A percentile compares a stretch with the other conserved stretches of the same genome.
phyloP scores from a whole-genome alignment of 1,140 invertebrate species.

The Caenorhabditis inopinata region DNA sequence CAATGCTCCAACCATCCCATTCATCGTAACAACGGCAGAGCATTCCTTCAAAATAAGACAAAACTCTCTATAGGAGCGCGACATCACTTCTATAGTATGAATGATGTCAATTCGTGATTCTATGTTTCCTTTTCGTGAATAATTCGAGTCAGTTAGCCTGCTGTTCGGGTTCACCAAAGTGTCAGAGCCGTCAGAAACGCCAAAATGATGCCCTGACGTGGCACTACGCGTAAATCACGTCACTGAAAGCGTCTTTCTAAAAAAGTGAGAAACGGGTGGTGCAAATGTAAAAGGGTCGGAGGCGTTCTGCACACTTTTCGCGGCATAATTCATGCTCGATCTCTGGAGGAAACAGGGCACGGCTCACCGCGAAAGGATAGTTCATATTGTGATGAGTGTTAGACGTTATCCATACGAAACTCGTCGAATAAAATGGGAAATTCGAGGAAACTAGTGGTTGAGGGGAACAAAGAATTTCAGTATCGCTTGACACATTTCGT shows the following conservation, averaged over 20 bases:
- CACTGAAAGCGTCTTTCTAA: neutral
- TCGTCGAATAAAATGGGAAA: neutral
- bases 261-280: neutral
- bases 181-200: too few relatives aligned
- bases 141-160: too few relatives aligned
- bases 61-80: too few relatives aligned
- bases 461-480: neutral
- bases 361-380: constrained; percentile 5
- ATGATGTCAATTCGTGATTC: too few relatives aligned
- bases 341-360: constrained; percentile 28
- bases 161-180: too few relatives aligned
- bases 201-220: too few relatives aligned
- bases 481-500: constrained; percentile 12
- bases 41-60: too few relatives aligned
- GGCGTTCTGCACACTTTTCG: neutral
- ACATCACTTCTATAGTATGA: too few relatives aligned
- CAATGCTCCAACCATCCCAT: too few relatives aligned
- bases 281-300: neutral
- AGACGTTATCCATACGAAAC: neutral
- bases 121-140: too few relatives aligned
- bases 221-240: neutral
- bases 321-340: constrained; percentile 1
- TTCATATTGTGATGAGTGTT: neutral
- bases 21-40: too few relatives aligned
- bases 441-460: neutral